Conservation (phyloP, 2,888 invertebrate genomes). For the Eumerus sabulonum region DNA sequence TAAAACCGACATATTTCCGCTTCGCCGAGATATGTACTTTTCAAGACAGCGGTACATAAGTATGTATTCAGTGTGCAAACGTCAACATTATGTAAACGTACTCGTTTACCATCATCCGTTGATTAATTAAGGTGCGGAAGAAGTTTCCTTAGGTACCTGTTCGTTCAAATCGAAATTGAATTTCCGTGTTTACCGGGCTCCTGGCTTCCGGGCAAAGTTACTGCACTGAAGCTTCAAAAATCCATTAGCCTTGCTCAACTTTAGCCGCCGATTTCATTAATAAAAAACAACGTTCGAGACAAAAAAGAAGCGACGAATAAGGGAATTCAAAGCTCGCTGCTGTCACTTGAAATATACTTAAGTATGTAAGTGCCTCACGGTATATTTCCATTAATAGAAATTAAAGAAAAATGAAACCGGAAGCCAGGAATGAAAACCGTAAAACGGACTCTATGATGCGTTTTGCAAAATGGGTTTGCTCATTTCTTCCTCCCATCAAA, state of each 20-base stretch:
- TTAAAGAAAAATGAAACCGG: conserved; percentile 31
- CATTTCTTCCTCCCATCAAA: no score
- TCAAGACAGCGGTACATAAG: no score
- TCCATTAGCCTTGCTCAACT: conserved; percentile 46
- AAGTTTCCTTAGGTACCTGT: conserved; percentile 31
- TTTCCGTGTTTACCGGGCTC: conserved; percentile 30
- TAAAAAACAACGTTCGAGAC: conserved; percentile 20
- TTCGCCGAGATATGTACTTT: neutral
- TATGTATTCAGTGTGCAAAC: no score
- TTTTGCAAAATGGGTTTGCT: conserved; percentile 4
- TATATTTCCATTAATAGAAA: conserved; percentile 52
- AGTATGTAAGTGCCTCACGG: conserved; percentile 22
- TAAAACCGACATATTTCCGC: neutral
- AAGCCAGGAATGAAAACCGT: neutral
- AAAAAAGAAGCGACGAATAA: no score
- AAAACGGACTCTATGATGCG: conserved; percentile 15
- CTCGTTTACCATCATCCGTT: conserved; percentile 6
- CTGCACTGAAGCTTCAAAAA: conserved; percentile 19
- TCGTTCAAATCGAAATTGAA: conserved; percentile 45
- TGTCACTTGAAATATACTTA: conserved; percentile 40
- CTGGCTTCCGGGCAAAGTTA: conserved; percentile 3
- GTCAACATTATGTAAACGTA: neutral
- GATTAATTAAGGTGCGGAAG: conserved; percentile 32
- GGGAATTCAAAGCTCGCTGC: conserved; percentile 14
- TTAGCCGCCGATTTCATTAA: conserved; percentile 47